Evolutionary conservation across 2,113 vertebrate species (phyloP).

Genomic region (Gopherus evgoodei): DNA sequence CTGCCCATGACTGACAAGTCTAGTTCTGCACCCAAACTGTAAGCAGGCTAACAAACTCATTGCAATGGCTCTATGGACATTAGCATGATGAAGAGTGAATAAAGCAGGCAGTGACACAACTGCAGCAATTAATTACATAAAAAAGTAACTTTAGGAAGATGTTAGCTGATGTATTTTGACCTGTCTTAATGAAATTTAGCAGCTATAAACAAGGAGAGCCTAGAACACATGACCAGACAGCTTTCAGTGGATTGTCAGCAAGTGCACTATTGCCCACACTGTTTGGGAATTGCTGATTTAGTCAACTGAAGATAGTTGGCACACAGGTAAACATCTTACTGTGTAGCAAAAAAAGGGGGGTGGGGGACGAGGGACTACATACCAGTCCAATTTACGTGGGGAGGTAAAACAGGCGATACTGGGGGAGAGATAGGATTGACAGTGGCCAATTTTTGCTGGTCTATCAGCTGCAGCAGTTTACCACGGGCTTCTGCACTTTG

Average conservation of each 20-base stretch:
- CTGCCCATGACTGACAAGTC: not conserved
- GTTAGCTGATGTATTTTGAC: not conserved
- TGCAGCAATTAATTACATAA: not conserved
- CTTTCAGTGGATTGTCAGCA: not conserved
- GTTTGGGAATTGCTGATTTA: not conserved
- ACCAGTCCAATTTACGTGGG: conserved; percentile 70
- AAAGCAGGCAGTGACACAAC: not conserved
- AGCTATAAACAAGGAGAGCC: not conserved
- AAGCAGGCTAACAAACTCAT: not conserved
- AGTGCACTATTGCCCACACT: not conserved
- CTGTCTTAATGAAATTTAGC: not conserved
- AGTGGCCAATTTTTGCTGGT: conserved; percentile 85
- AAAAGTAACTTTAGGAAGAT: not conserved
- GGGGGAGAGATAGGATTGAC: conserved; percentile 64
- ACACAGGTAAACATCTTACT: not conserved
- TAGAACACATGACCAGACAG: not conserved
- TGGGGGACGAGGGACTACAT: conserved; percentile 6
- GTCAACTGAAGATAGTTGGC: not conserved
- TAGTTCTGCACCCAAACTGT: not conserved
- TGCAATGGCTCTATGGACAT: not conserved
- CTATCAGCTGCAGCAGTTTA: conserved; percentile 89
- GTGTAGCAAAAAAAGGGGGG: not conserved
- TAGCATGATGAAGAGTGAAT: not conserved
- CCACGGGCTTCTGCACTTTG: conserved; percentile 88
- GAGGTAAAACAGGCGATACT: conserved; percentile 75